Percentiles rank a stretch among this genome's conserved stretches.
phyloP scores from a whole-genome alignment of 2,888 invertebrate species.

The Macropis europaea region DNA sequence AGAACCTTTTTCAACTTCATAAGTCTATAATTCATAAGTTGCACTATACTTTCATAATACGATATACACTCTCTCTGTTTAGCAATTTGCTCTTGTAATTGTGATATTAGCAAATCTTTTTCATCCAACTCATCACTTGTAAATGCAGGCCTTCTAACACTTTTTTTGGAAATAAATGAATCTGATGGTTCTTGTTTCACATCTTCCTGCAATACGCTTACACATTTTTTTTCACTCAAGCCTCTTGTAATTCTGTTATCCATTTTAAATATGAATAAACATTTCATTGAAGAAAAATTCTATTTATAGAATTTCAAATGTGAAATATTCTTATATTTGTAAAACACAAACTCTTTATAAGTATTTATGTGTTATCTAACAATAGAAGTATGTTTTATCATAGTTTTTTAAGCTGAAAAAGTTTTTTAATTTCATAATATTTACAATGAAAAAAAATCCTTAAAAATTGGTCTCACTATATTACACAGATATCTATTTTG shows the following conservation, averaged over 20 bases:
- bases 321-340: not conserved
- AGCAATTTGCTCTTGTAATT: conserved; percentile 20
- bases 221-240: not conserved
- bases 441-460: too few species aligned
- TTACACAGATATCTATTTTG: too few species aligned
- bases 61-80: conserved; percentile 28
- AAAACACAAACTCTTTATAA: not conserved
- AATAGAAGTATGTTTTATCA: too few species aligned
- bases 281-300: not conserved
- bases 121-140: conserved; percentile 1
- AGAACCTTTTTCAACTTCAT: conserved; percentile 28
- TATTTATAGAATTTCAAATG: not conserved
- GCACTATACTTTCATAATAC: conserved; percentile 31
- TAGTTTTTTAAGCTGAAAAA: too few species aligned
- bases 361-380: too few species aligned
- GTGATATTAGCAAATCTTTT: conserved; percentile 25
- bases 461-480: too few species aligned
- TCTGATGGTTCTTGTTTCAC: not conserved
- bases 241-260: not conserved
- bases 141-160: not conserved
- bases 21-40: conserved; percentile 29
- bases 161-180: not conserved
- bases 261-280: not conserved
- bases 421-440: too few species aligned
- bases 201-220: not conserved